Evolutionary conservation across 2,888 invertebrate genomes (phyloP).

Genomic region (Eristalis arbustorum): DNA sequence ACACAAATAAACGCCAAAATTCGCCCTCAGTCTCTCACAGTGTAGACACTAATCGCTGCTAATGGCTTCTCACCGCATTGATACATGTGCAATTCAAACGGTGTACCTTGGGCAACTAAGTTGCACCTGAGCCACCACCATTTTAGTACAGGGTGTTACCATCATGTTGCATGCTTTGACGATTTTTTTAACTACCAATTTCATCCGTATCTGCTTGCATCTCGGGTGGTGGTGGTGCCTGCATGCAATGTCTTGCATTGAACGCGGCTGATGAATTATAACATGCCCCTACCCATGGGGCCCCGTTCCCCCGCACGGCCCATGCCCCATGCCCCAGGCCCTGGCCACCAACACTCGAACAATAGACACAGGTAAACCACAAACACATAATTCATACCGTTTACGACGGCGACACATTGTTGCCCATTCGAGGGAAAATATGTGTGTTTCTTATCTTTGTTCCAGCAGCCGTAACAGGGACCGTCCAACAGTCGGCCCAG

Average conservation of each 20-base stretch:
- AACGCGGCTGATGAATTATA: conserved; percentile 23
- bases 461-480: conserved; percentile 12
- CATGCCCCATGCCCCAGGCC: neutral
- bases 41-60: conserved; percentile 20
- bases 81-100: conserved; percentile 1
- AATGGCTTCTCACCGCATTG: conserved; percentile 10
- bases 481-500: conserved; percentile 11
- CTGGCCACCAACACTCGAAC: neutral
- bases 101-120: conserved; percentile 35
- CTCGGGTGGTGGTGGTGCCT: conserved; percentile 19
- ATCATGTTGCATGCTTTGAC: conserved; percentile 52
- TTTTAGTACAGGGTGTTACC: conserved; percentile 35
- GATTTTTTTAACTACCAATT: conserved; percentile 55
- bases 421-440: conserved; percentile 41
- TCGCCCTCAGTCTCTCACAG: neutral
- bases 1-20: neutral
- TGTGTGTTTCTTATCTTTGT: conserved; percentile 26
- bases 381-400: conserved; percentile 68
- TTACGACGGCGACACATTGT: conserved; percentile 67
- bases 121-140: conserved; percentile 36
- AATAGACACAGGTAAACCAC: conserved; percentile 55
- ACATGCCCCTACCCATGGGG: neutral
- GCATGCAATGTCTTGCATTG: conserved; percentile 47
- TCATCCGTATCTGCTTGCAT: conserved; percentile 18
- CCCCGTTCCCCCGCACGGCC: neutral